Evolutionary conservation across 2,113 vertebrate genomes (phyloP), one percentile per base, ranked within the genome.

Genomic region (Daboia siamensis): DNA sequence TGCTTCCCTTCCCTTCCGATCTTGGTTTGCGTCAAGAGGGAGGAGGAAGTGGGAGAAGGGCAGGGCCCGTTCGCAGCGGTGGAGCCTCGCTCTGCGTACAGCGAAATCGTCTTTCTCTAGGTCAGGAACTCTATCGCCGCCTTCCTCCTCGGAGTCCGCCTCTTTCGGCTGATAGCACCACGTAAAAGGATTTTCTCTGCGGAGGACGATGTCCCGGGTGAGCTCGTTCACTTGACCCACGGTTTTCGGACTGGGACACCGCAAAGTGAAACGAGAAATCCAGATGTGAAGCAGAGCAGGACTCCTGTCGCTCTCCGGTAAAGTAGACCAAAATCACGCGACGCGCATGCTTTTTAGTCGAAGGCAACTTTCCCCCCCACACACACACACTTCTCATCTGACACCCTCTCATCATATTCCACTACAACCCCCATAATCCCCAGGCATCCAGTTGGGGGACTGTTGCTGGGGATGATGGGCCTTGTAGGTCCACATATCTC

Each of bases 41-140:
- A 98, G 88, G 23, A 99, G 97, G 93, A 98, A 97, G 10, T 98
- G 98, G 12, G 95, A 96, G 96, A 98, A 97, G 0, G 98, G 98
- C 93, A 98, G 97, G 8, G 6, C 54, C 2, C 97, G 95, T 95
- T 97, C 97, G 6, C 95, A 90, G 9, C 98, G 96, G 95, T 98
- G 98, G 93, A 98, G 98, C 54, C 95, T 98, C 48, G 96, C 97
- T 96, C 98, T 98, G 51, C 99, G 97, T 2, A 98, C 97, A 0
- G 99, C 99, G 94, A 99, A 98, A 93, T 99, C 99, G 84, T 99
- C 99, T 95, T 96, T 98, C 93, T 97, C 98, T 88, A 99, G 97
- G 93, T 99, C 99, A 0, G 99, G 99, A 91, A 99, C 89, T 93
- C 97, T 98, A 90, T 90, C 93, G 0, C 88, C 94, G 74, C 88